These are phyloP conservation scores for Eupithecia pulchellata DNA, from an alignment of 2,888 invertebrate species.

Conservation along the genomic window DNA sequence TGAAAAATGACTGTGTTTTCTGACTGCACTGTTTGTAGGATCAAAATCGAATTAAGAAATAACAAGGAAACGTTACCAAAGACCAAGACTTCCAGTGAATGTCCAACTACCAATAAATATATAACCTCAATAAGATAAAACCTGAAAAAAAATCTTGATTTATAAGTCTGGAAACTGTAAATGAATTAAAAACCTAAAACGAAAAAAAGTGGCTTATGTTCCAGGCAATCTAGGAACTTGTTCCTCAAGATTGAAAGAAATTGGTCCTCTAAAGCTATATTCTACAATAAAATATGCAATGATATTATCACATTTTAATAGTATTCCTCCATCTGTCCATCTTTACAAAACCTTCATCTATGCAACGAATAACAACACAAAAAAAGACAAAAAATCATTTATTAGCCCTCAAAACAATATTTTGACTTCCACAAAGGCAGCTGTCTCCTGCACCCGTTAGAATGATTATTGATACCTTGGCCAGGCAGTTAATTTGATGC, in stretches of 20 bases:
- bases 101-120: no score
- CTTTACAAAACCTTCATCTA: not conserved
- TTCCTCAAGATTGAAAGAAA: no score
- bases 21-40: slow-evolving; percentile 4
- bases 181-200: no score
- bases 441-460: slow-evolving; percentile 14
- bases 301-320: not conserved
- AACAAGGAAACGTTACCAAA: not conserved
- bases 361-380: not conserved
- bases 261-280: no score
- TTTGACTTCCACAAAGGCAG: slow-evolving; percentile 50
- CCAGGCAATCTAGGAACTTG: no score
- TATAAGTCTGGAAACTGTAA: no score
- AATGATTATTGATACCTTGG: slow-evolving; percentile 46
- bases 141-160: no score
- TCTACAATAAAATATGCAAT: not conserved
- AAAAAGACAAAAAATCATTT: slow-evolving; percentile 23
- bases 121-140: no score
- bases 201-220: no score
- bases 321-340: not conserved
- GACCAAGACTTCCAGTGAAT: not conserved
- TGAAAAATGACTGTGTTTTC: slow-evolving; percentile 7
- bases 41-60: not conserved
- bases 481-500: slow-evolving; percentile 73
- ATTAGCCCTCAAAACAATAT: slow-evolving; percentile 52